Percentiles rank a stretch among this genome's conserved stretches.
Conservation (phyloP, 2,113 vertebrate species). For the Chiloscyllium plagiosum region DNA sequence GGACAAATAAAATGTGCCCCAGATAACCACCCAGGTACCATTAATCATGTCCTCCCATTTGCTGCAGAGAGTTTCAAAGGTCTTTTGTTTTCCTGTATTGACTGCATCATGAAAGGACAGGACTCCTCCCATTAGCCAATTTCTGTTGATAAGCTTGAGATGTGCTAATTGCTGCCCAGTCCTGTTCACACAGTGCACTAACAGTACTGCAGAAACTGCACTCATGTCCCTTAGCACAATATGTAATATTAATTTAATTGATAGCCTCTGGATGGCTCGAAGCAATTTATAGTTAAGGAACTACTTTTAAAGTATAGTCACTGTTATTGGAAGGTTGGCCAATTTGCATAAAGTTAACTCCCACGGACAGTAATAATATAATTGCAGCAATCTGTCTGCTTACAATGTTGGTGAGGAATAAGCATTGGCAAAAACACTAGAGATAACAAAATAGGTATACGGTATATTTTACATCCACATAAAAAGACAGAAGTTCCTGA, state of each 20-base stretch:
- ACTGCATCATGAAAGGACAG: not conserved
- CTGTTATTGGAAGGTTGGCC: not conserved
- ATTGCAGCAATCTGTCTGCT: not conserved
- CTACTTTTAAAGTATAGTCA: not conserved
- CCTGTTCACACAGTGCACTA: not conserved
- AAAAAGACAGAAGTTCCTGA: not conserved
- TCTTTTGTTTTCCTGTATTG: not conserved
- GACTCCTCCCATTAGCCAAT: not conserved
- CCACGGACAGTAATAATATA: not conserved
- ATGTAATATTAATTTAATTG: not conserved
- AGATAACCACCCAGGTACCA: not conserved
- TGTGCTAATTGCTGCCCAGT: not conserved
- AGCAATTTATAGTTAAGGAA: not conserved
- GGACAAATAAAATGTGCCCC: not conserved
- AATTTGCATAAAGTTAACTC: not conserved
- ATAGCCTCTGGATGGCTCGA: not conserved
- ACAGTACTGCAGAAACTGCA: not conserved
- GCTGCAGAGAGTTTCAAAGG: not conserved
- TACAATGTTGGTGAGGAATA: not conserved
- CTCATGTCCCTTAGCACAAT: not conserved
- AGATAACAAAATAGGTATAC: not conserved
- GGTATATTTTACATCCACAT: not conserved
- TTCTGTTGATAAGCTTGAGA: not conserved
- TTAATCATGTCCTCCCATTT: slow-evolving; percentile 4
- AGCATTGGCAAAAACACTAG: not conserved